Percentiles rank a stretch among this genome's conserved stretches.
Evolutionary conservation across 2,888 invertebrate genomes (phyloP).

Genomic region (Ophion costatus): DNA sequence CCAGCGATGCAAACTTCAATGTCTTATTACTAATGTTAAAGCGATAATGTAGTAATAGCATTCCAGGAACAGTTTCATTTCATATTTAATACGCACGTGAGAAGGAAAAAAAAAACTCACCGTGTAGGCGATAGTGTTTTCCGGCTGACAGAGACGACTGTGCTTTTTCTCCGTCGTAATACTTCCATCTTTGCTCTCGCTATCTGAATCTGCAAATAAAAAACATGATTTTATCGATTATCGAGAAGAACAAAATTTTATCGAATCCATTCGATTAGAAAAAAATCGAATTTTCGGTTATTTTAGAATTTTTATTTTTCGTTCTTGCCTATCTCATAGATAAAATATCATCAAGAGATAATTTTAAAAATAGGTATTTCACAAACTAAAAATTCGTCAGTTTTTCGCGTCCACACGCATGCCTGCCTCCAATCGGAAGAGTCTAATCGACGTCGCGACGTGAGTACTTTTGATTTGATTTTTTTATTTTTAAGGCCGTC

Average conservation of each 20-base stretch:
- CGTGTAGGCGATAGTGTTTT: slow-evolving; percentile 91
- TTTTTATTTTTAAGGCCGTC: slow-evolving; percentile 15
- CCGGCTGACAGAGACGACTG: slow-evolving; percentile 86
- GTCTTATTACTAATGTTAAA: too few relatives aligned
- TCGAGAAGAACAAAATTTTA: background rate
- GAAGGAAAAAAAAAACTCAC: slow-evolving; percentile 84
- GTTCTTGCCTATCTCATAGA: background rate
- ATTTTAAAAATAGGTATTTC: too few relatives aligned
- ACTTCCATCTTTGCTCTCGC: slow-evolving; percentile 85
- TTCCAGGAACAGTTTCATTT: background rate
- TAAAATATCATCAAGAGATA: background rate
- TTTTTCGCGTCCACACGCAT: too few relatives aligned
- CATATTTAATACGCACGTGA: background rate
- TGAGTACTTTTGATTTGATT: background rate
- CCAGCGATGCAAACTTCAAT: too few relatives aligned
- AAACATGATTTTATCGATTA: slow-evolving; percentile 14
- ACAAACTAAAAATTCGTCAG: too few relatives aligned
- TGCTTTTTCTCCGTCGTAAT: slow-evolving; percentile 85
- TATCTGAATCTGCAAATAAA: slow-evolving; percentile 86
- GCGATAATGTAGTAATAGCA: background rate
- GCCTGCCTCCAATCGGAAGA: background rate
- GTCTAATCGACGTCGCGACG: background rate
- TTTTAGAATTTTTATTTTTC: background rate
- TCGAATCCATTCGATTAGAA: too few relatives aligned
- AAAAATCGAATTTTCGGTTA: background rate